Conservation (phyloP, 2,113 vertebrate species). For the Actenoides lindsayi region DNA sequence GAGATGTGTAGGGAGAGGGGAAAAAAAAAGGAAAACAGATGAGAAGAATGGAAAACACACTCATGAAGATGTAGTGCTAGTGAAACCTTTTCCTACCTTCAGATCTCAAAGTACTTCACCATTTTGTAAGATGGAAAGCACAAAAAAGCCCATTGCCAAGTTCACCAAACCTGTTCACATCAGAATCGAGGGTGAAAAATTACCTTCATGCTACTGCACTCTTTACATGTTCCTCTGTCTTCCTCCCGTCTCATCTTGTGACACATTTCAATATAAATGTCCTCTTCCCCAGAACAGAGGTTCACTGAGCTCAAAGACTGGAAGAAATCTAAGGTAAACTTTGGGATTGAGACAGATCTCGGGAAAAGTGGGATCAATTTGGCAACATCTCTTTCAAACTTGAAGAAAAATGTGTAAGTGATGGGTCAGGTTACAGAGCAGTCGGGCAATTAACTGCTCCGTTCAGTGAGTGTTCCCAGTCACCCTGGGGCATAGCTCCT, state of each 20-base stretch:
- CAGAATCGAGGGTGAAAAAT: background rate
- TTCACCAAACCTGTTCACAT: background rate
- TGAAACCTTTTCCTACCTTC: background rate
- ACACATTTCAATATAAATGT: background rate
- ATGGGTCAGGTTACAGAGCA: background rate
- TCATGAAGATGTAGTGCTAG: background rate
- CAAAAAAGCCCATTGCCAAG: background rate
- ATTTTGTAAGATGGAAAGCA: background rate
- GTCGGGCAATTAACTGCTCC: background rate
- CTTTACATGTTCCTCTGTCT: background rate
- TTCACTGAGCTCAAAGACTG: background rate
- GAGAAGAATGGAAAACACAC: background rate
- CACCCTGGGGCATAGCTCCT: background rate
- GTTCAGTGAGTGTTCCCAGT: background rate
- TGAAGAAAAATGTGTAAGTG: background rate
- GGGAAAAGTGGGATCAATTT: background rate
- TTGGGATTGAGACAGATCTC: background rate
- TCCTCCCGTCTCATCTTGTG: background rate
- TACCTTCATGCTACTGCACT: background rate
- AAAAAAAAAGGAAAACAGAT: background rate
- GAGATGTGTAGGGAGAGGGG: background rate
- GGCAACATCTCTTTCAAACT: background rate
- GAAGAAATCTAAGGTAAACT: background rate
- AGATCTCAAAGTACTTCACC: background rate
- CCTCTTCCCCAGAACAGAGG: background rate